Evolutionary conservation across 2,113 vertebrate species (phyloP).

Genomic region (Trogon melanurus): DNA sequence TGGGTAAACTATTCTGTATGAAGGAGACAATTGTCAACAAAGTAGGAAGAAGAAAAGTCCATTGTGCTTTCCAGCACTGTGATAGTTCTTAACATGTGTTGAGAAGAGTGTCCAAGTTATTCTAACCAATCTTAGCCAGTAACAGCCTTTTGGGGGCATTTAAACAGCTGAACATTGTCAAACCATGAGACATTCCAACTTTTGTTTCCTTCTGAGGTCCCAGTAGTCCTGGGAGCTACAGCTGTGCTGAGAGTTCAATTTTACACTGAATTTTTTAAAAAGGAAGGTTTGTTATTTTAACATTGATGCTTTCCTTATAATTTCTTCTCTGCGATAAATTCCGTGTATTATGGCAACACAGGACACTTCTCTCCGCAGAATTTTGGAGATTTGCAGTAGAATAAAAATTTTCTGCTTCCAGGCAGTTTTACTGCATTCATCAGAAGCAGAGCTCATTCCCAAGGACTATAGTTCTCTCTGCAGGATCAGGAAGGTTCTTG

Average conservation of each 20-base stretch:
- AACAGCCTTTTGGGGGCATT: slow-evolving; percentile 17
- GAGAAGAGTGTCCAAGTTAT: neutral
- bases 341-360: neutral
- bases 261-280: neutral
- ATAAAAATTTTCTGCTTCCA: neutral
- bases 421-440: neutral
- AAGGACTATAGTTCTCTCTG: neutral
- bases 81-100: neutral
- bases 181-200: neutral
- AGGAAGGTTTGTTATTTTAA: neutral
- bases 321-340: neutral
- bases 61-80: neutral
- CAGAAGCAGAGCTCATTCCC: neutral
- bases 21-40: neutral
- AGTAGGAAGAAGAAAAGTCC: neutral
- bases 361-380: neutral
- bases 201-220: slow-evolving; percentile 9
- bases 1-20: neutral
- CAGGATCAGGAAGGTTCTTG: neutral
- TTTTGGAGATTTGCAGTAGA: neutral
- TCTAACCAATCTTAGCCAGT: neutral
- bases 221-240: neutral
- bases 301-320: neutral
- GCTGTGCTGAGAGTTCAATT: neutral
- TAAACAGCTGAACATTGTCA: neutral